phyloP scores from a whole-genome alignment of 23 tunicate genomes.

The Styela clava region DNA sequence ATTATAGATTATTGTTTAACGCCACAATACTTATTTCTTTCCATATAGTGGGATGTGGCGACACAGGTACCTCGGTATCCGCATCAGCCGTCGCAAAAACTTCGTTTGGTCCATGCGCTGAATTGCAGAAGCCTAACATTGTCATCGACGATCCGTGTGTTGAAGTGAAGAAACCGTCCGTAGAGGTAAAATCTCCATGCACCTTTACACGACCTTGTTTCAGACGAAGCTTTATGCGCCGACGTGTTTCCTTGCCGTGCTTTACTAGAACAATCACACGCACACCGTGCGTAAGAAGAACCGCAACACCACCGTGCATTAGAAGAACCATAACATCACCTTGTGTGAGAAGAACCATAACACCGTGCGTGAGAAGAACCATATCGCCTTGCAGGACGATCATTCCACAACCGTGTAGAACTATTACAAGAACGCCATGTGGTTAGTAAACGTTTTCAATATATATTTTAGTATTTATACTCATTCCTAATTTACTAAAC shows the following conservation, averaged over 20 bases:
- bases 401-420: too few species aligned
- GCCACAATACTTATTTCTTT: background rate
- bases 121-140: too few species aligned
- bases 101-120: too few species aligned
- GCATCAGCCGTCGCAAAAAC: background rate
- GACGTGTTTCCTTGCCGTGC: background rate
- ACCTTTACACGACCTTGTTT: too few species aligned
- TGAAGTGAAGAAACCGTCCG: too few species aligned
- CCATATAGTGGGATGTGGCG: background rate
- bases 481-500: background rate
- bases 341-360: too few species aligned
- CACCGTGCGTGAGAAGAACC: too few species aligned
- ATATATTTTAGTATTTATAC: background rate
- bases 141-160: too few species aligned
- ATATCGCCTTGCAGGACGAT: too few species aligned
- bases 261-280: too few species aligned
- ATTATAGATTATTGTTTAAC: too few species aligned
- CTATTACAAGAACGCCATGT: background rate
- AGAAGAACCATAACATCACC: background rate
- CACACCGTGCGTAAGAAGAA: background rate
- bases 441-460: background rate
- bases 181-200: too few species aligned
- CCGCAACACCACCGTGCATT: background rate
- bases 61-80: background rate
- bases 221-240: background rate